These are phyloP conservation scores for Ascaphus truei DNA, from an alignment of 2,113 vertebrate genomes.

Conservation along the genomic window DNA sequence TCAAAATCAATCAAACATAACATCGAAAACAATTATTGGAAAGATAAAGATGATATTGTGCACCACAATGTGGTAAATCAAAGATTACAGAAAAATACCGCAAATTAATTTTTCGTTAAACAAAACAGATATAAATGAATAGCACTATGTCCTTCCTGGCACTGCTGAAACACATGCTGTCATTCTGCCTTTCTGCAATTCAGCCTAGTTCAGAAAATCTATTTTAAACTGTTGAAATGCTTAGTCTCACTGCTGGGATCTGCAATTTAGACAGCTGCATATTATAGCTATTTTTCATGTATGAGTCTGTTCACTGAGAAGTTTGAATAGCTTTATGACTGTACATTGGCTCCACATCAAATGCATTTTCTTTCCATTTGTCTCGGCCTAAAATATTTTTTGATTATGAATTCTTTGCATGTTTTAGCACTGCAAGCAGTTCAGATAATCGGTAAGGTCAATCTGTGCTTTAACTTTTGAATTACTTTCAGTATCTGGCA, in stretches of 20 bases:
- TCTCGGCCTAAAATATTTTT: background rate
- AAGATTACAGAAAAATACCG: no score
- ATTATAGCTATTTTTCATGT: slow-evolving; percentile 1
- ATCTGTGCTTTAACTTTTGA: slow-evolving; percentile 15
- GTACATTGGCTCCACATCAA: slow-evolving; percentile 19
- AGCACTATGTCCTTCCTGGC: no score
- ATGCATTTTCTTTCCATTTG: slow-evolving; percentile 15
- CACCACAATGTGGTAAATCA: no score
- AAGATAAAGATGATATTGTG: no score
- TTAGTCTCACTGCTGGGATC: slow-evolving; percentile 14
- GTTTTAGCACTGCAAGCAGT: background rate
- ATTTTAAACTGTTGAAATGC: slow-evolving; percentile 20
- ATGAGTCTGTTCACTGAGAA: slow-evolving; percentile 22
- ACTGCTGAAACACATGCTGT: background rate
- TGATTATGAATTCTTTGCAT: slow-evolving; percentile 16
- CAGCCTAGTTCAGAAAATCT: background rate
- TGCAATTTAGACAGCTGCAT: slow-evolving; percentile 27
- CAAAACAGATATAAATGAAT: no score
- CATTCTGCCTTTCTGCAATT: background rate
- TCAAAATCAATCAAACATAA: no score
- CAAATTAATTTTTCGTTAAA: no score
- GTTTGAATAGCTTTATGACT: slow-evolving; percentile 15
- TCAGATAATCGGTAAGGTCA: slow-evolving; percentile 29
- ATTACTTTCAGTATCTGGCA: slow-evolving; percentile 7
- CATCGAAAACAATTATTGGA: no score